These are phyloP conservation scores for Halichondria panicea DNA, from an alignment of 37 sponge, comb jelly and placozoan genomes.

Conservation along the genomic window DNA sequence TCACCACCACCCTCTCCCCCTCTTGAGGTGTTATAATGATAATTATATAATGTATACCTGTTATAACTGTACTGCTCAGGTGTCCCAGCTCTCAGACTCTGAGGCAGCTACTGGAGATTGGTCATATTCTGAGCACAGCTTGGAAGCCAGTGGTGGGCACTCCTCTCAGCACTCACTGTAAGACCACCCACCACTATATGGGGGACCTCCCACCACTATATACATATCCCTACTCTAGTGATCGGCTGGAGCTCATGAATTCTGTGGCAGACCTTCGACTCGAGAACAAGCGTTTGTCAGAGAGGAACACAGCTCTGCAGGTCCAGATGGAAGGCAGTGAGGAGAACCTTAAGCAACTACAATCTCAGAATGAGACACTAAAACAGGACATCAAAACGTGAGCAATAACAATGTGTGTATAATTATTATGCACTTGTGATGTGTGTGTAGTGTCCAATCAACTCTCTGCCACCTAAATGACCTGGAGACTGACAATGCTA, in stretches of 20 bases:
- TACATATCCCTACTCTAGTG: not conserved
- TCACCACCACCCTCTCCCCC: not conserved
- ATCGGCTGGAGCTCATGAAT: not conserved
- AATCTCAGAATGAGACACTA: slow-evolving; percentile 18
- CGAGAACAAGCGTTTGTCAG: slow-evolving; percentile 33
- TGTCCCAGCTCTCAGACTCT: not conserved
- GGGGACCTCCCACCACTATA: not conserved
- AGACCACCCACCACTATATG: not conserved
- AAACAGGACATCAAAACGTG: slow-evolving; percentile 22
- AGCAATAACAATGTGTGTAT: no score
- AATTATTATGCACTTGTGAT: not conserved
- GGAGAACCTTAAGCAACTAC: slow-evolving; percentile 26
- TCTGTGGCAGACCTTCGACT: slow-evolving; percentile 21
- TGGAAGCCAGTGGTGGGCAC: no score
- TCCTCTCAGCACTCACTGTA: no score
- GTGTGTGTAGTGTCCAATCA: not conserved
- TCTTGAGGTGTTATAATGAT: not conserved
- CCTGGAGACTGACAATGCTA: not conserved
- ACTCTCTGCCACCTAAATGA: not conserved
- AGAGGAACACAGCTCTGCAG: slow-evolving; percentile 10
- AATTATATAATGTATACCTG: not conserved
- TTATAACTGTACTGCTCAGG: no score
- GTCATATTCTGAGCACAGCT: no score
- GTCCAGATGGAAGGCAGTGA: slow-evolving; percentile 34
- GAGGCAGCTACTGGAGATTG: no score